phyloP scores from a whole-genome alignment of 2,797 vertebrate species.

The Podarcis lilfordi region DNA sequence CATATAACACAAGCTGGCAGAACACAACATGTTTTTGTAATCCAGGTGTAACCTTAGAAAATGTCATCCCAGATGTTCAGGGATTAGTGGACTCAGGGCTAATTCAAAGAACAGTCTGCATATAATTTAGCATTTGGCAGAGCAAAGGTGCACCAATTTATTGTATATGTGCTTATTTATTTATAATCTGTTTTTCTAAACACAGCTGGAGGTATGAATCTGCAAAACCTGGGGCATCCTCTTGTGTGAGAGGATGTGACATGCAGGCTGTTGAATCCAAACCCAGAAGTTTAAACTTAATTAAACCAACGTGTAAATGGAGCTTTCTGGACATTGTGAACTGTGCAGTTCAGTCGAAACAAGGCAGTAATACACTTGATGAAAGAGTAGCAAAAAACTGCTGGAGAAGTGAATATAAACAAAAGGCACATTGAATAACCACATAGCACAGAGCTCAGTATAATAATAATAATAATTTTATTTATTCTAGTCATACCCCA shows the following conservation, averaged over 20 bases:
- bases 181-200: neutral
- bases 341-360: neutral
- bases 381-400: neutral
- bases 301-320: neutral
- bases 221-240: neutral
- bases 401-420: neutral
- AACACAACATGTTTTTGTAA: neutral
- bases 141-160: neutral
- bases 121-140: neutral
- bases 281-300: neutral
- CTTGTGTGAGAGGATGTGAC: neutral
- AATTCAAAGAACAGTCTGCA: neutral
- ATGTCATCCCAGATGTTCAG: constrained; percentile 4
- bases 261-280: neutral
- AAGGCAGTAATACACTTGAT: neutral
- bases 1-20: neutral
- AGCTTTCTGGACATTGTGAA: neutral
- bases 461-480: too few relatives aligned
- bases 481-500: too few relatives aligned
- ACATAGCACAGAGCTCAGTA: neutral
- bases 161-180: neutral
- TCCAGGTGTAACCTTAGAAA: constrained; percentile 6
- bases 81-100: neutral
- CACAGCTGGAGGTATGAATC: neutral
- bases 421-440: neutral